Evolutionary conservation across 2,797 vertebrate species (phyloP).

Genomic region (Numenius phaeopus): DNA sequence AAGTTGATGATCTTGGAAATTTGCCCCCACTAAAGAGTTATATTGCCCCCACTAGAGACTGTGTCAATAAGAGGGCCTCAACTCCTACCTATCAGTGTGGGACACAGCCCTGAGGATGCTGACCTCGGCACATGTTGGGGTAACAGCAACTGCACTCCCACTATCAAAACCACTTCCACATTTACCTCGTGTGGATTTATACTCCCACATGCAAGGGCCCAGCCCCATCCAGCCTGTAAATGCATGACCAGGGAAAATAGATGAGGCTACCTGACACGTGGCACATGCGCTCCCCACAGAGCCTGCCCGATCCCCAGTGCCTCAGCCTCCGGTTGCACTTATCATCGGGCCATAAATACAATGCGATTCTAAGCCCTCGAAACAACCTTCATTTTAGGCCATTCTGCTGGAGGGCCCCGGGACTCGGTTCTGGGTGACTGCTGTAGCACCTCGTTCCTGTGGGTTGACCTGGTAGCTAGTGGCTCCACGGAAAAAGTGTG

Average conservation of each 20-base stretch:
- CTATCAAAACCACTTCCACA: accelerated
- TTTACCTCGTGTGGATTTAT: not conserved
- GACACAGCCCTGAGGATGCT: not conserved
- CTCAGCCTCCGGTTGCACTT: not conserved
- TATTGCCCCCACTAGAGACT: not conserved
- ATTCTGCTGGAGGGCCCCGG: accelerated
- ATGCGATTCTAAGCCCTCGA: not conserved
- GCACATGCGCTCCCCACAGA: not conserved
- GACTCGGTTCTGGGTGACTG: not conserved
- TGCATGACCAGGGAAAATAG: not conserved
- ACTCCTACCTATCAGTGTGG: not conserved
- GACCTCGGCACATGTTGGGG: accelerated
- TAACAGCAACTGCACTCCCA: not conserved
- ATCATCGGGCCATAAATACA: not conserved
- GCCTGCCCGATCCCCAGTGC: not conserved
- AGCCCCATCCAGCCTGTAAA: not conserved
- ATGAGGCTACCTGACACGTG: not conserved
- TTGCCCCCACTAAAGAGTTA: not conserved
- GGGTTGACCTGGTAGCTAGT: not conserved
- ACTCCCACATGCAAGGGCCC: accelerated
- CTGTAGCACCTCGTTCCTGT: not conserved
- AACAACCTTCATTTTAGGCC: accelerated
- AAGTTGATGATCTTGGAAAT: not conserved
- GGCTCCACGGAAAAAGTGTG: not conserved
- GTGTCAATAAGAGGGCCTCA: not conserved